Evolutionary conservation across 2,113 vertebrate species (phyloP).

Genomic region (Lonchura striata): DNA sequence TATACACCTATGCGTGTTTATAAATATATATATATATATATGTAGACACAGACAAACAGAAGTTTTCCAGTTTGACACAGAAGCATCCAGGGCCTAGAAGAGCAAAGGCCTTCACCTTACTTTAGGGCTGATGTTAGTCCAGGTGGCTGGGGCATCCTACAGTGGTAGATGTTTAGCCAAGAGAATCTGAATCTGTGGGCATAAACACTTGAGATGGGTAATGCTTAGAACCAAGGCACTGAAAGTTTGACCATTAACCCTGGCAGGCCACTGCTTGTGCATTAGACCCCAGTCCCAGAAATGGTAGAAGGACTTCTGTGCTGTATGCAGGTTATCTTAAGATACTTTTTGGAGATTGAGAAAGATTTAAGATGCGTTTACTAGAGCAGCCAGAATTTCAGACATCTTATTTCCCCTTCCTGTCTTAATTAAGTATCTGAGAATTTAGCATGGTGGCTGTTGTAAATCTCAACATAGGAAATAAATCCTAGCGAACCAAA

Average conservation of each 20-base stretch:
- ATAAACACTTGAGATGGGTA: neutral
- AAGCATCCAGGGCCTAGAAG: neutral
- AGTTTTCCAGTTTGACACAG: neutral
- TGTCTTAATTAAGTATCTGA: neutral
- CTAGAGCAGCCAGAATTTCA: neutral
- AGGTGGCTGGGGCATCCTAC: neutral
- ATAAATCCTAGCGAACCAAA: neutral
- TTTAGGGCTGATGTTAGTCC: neutral
- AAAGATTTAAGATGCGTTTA: neutral
- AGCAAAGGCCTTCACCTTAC: neutral
- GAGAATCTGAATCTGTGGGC: neutral
- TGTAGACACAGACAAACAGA: fast-evolving
- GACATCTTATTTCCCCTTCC: neutral
- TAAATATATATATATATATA: too few relatives aligned
- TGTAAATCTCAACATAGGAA: neutral
- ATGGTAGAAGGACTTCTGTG: neutral
- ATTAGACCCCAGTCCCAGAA: neutral
- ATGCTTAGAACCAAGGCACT: neutral
- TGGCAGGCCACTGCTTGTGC: neutral
- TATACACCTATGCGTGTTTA: too few relatives aligned
- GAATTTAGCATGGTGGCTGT: neutral
- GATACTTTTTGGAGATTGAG: neutral
- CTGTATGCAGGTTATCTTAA: neutral
- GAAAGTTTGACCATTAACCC: neutral
- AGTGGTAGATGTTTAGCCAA: neutral